phyloP scores from a whole-genome alignment of 1,140 invertebrate genomes.

The Drosophila nasuta region DNA sequence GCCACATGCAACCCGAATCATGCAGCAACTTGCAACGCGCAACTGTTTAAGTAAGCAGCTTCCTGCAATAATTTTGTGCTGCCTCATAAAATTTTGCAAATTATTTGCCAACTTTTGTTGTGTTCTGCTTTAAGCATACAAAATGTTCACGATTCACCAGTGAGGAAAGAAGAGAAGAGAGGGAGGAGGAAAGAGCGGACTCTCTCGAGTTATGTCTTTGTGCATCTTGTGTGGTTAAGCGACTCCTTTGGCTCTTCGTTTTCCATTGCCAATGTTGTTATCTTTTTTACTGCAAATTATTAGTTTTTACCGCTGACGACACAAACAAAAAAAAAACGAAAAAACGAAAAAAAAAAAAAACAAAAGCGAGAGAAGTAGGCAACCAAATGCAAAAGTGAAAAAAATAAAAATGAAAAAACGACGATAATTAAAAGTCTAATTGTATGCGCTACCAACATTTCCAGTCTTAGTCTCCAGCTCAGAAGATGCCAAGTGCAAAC shows the following conservation, averaged over 20 bases:
- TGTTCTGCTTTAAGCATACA: conserved; percentile 63
- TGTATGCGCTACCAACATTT: conserved; percentile 72
- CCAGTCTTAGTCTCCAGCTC: conserved; percentile 7
- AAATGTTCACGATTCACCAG: conserved; percentile 36
- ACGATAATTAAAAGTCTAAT: conserved; percentile 81
- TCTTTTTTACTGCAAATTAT: conserved; percentile 83
- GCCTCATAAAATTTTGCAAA: conserved; percentile 78
- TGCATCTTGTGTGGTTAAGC: conserved; percentile 68
- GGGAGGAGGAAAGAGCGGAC: not conserved
- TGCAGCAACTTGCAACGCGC: conserved; percentile 42
- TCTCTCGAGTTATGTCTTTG: conserved; percentile 60
- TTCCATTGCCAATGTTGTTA: conserved; percentile 76
- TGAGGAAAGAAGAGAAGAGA: not conserved
- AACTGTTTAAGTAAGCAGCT: conserved; percentile 71
- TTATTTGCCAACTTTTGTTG: conserved; percentile 75
- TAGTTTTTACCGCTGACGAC: conserved; percentile 78
- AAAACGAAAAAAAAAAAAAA: no score
- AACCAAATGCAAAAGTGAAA: conserved; percentile 41
- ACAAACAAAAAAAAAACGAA: conserved; percentile 33
- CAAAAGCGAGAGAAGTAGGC: conserved; percentile 3
- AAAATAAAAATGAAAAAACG: conserved; percentile 43
- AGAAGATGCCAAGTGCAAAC: not conserved
- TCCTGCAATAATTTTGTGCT: conserved; percentile 59
- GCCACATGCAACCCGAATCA: conserved; percentile 11
- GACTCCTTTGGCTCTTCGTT: conserved; percentile 39